Base-by-base conservation (phyloP, 53 echinoderm and acorn worm genomes). In the Holothuria leucospilota region DNA sequence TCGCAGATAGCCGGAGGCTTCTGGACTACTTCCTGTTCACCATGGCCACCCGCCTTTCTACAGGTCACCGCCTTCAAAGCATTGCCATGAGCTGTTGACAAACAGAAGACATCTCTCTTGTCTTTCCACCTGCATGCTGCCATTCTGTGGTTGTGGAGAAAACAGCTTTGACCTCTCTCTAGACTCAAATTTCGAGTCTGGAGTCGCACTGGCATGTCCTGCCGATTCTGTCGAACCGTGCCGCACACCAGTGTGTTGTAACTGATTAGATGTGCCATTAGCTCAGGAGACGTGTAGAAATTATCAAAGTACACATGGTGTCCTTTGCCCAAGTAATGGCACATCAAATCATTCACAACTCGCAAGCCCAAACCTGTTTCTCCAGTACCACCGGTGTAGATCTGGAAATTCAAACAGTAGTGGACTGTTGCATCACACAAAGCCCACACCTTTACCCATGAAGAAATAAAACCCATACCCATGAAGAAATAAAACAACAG, bases 61-160 rank as follows among this genome's bases (percentile, higher is more conserved):
- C 82, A 65, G 41, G 41, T 0, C 16, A 64, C 27, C 82, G 13
- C 20, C 24, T 63, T 26, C 64, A 49, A 5, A 4, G 64, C 12
- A 24, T 82, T 82, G 16, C 82, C 82, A 82, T 82, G 82, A 6
- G 64, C 82, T 64, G 82, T 64, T 6, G 82, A 82, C 24, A 82
- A 38, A 25, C 41, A 63, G 39, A 82, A 82, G n/a, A 82, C 82
- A 63, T 82, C 82, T 28, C 66, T 39, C 82, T 82, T 82, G 65
- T 82, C 82, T 65, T 82, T 82, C 82, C 82, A 82, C 21, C 82
- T 60, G 38, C 82, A 82, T 18, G 6, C 82, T n/a, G 82, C 64
- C 82, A 82, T 82, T 8, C 42, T 34, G 29, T 82, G 82, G n/a
- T 63, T 82, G 13, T 16, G 15, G 3, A 64, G 41, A 39, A 82